Conservation (phyloP, 2,797 vertebrate species). For the Cyclopterus lumpus region DNA sequence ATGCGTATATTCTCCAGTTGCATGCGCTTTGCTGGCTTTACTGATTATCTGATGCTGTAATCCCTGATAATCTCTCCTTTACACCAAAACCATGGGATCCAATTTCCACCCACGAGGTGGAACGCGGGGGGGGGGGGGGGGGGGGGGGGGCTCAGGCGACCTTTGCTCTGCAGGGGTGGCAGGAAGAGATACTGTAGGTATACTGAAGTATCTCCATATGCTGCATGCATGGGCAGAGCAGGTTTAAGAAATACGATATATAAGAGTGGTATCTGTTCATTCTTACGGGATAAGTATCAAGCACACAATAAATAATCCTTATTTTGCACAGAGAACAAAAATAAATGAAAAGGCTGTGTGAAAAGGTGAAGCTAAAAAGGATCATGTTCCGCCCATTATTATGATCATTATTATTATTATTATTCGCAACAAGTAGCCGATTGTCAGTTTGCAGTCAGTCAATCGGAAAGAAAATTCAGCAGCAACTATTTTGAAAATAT, state of each 20-base stretch:
- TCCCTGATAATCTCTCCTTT: conserved; percentile 53
- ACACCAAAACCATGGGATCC: conserved; percentile 36
- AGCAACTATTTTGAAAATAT: background rate
- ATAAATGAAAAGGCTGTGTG: background rate
- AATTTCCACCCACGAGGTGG: conserved; percentile 38
- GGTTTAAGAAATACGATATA: background rate
- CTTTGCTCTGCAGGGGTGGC: background rate
- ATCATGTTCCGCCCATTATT: background rate
- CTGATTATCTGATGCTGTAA: conserved; percentile 33
- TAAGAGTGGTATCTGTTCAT: background rate
- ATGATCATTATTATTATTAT: background rate
- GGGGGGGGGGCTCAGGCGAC: conserved; percentile 4
- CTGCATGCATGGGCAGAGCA: background rate
- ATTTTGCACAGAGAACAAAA: background rate
- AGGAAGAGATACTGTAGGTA: background rate
- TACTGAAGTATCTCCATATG: background rate
- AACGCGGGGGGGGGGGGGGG: conserved; percentile 32
- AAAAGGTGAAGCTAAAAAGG: background rate
- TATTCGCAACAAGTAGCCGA: background rate
- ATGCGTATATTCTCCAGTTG: background rate
- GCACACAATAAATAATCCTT: background rate
- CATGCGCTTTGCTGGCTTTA: conserved; percentile 10
- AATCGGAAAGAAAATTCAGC: background rate
- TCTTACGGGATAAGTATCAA: background rate
- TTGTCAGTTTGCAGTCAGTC: background rate